phyloP scores from a whole-genome alignment of 35 echinoderm and acorn worm species.

The Eucidaris tribuloides region DNA sequence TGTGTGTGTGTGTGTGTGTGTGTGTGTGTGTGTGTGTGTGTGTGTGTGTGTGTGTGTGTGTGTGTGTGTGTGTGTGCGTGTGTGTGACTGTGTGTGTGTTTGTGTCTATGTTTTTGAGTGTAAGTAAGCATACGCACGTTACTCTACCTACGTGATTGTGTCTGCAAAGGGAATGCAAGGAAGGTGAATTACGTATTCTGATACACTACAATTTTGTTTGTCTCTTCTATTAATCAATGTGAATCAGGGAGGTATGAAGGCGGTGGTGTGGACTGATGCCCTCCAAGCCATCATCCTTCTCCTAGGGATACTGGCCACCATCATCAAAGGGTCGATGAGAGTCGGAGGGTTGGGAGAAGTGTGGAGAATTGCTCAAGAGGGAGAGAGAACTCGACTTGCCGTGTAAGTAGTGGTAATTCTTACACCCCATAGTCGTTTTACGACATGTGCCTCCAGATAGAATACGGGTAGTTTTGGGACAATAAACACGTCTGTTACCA shows the following conservation, averaged over 20 bases:
- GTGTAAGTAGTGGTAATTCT: constrained; percentile 62
- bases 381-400: constrained; percentile 63
- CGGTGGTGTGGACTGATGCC: constrained; percentile 95
- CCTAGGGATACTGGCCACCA: constrained; percentile 78
- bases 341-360: constrained; percentile 73
- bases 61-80: no score
- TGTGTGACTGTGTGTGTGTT: no score
- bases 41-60: no score
- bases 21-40: no score
- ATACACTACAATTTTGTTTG: no score
- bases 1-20: no score
- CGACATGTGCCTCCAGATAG: background rate
- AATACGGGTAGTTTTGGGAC: background rate
- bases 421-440: background rate
- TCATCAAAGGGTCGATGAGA: constrained; percentile 55
- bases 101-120: no score
- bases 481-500: background rate
- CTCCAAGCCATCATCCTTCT: constrained; percentile 86
- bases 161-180: no score
- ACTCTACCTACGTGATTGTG: no score
- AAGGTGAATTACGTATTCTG: no score
- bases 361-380: constrained; percentile 58
- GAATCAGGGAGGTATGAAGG: constrained; percentile 97
- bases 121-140: no score
- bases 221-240: no score